Percentiles rank a stretch among this genome's conserved stretches.
Conservation (phyloP, 2,797 vertebrate genomes). For the Cyprinella venusta region DNA sequence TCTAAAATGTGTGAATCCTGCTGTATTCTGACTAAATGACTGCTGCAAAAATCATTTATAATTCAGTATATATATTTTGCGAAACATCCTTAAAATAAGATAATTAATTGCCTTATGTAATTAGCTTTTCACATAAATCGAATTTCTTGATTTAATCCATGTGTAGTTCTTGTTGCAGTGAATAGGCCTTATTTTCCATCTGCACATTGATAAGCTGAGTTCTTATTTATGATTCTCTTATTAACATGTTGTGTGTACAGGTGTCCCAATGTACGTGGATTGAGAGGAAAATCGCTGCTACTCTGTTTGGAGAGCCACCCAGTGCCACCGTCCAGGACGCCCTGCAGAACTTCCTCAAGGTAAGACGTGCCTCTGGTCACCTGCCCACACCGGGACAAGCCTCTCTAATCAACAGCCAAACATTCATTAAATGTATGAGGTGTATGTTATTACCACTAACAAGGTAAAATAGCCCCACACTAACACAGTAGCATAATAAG, state of each 20-base stretch:
- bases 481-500: too few species aligned
- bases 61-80: not conserved
- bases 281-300: slow-evolving; percentile 93
- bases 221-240: not conserved
- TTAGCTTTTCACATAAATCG: not conserved
- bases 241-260: slow-evolving; percentile 68
- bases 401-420: not conserved
- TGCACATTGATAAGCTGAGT: not conserved
- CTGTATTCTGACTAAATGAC: not conserved
- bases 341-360: slow-evolving; percentile 92
- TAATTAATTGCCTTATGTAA: not conserved
- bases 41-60: not conserved
- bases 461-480: too few species aligned
- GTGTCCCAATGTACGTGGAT: slow-evolving; percentile 94
- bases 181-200: not conserved
- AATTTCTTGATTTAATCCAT: not conserved
- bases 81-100: not conserved
- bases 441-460: not conserved
- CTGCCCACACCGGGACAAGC: not conserved
- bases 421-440: not conserved
- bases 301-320: slow-evolving; percentile 90
- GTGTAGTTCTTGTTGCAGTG: not conserved
- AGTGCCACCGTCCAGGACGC: slow-evolving; percentile 89
- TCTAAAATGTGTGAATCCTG: not conserved
- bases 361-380: slow-evolving; percentile 55